Conservation (phyloP, 30 jellyfish, hydroid and myxozoan genomes). For the Catostylus mosaicus region DNA sequence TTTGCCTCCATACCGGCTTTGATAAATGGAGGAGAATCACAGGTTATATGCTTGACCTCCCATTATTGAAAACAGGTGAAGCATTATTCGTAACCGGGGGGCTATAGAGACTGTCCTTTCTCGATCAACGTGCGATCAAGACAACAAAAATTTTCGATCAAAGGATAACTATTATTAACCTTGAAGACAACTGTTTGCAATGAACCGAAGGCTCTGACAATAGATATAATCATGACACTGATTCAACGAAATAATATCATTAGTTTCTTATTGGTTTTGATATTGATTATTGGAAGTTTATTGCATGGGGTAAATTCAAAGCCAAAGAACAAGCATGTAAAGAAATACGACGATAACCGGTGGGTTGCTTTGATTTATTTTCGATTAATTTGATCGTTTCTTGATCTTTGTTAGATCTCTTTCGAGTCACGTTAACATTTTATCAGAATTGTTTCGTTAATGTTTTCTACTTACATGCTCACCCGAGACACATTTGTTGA, state of each 20-base stretch:
- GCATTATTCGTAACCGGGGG: slow-evolving; percentile 55
- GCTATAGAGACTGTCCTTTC: neutral
- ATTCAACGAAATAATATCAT: neutral
- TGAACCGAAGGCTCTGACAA: neutral
- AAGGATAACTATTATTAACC: neutral
- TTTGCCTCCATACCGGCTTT: neutral
- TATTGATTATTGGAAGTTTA: slow-evolving; percentile 19
- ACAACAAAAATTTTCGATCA: neutral
- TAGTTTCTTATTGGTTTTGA: neutral
- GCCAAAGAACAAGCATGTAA: slow-evolving; percentile 49
- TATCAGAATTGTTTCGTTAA: too few species aligned
- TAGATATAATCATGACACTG: neutral
- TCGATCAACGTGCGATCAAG: slow-evolving; percentile 33
- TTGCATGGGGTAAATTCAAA: slow-evolving; percentile 16
- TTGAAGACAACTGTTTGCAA: neutral
- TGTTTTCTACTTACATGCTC: too few species aligned
- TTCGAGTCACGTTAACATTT: too few species aligned
- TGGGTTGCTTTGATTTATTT: neutral
- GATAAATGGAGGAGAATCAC: neutral
- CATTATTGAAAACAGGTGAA: slow-evolving; percentile 40
- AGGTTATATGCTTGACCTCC: slow-evolving; percentile 63
- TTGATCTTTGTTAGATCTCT: too few species aligned
- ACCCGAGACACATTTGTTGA: too few species aligned
- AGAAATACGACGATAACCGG: slow-evolving; percentile 18
- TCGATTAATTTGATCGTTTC: too few species aligned